Evolutionary conservation across 1,140 invertebrate species (phyloP), one percentile per base, ranked within the genome.

Genomic region (Penaeus indicus): DNA sequence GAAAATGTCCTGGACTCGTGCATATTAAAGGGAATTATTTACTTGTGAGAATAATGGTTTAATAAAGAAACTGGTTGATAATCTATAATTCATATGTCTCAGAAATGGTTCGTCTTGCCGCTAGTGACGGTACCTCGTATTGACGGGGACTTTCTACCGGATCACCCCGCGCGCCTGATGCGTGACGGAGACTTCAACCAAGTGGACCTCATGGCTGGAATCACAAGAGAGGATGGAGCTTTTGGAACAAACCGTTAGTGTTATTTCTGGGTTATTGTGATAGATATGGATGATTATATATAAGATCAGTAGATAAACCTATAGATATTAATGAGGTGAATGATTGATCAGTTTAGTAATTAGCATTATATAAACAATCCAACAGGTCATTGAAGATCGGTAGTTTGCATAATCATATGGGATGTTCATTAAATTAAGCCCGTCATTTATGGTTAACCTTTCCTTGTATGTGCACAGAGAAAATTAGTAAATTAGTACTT

Each of bases 181-280:
- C 27, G 42, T 18, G 42, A 75, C 27, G 72, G 72, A 11, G 42
- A 75, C 72, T 75, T 32, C 72, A 75, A 75, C n/a, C 27, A 75
- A 7, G 72, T 75, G 72, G 42, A 75, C 72, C 42, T 75, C 72
- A 75, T 75, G 72, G 42, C 72, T 7, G 72, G 72, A 16, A 8
- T 75, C n/a, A 75, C 21, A 5, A 75, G 72, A 75, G 72, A 75
- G 27, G 72, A 75, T 32, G 72, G 72, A 5, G 27, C 72, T 11
- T 11, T 75, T 7, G 25, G 10, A 8, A 27, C 42, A 16, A 75
- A 38, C 18, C 72, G 72, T 75, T 32, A 75, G 72, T 75, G 72
- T 1, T 54, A 16, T 54, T 54, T 16, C 16, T 0, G 54, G 0
- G 1, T 54, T 54, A 0, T 54, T 11, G 1, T 54, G 1, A 54